Evolutionary conservation across 1,140 invertebrate species (phyloP), one percentile per base, ranked within the genome.

Genomic region (Apocrypta bakeri): DNA sequence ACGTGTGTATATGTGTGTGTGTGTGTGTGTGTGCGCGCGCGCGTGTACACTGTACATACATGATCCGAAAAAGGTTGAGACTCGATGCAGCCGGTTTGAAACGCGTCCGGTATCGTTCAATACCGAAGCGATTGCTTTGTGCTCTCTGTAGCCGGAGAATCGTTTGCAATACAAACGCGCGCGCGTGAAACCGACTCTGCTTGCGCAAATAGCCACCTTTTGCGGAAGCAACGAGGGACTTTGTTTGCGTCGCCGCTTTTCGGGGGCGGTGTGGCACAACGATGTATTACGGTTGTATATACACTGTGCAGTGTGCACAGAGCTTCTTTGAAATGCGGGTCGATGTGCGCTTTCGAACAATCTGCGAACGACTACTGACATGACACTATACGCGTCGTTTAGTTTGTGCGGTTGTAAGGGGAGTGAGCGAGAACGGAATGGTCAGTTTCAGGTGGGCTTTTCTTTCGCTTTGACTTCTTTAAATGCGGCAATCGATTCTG

Each of bases 251-350:
- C 37, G 40, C 29, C 17, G 61, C 61, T 17, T 68, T 72, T 31
- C 29, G 29, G 33, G 12, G 21, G 29, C 69, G 0, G 69, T n/a
- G 33, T n/a, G 12, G 40, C 69, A 37, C 33, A 8, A 17, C 29
- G 21, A 24, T 68, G 64, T 68, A 21, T 31, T 27, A 29, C 29
- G 64, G 27, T 68, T 68, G 24, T 66, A 21, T 27, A 64, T 64
- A 29, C 25, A 25, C 25, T 29, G 33, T 37, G 24, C 64, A 21
- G 21, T 3, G 48, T n/a, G n/a, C n/a, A n/a, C n/a, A n/a, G 7
- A 31, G 31, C 33, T 74, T 48, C 72, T 56, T 74, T 74, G 72
- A 48, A 74, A 74, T 74, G 72, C 72, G n/a, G 72, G 40, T 74
- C 72, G 21, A 21, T n/a, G n/a, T n/a, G n/a, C 71, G 71, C 68